Evolutionary conservation across 2,797 vertebrate species (phyloP), one percentile per base, ranked within the genome.

Genomic region (Sardinella longiceps): DNA sequence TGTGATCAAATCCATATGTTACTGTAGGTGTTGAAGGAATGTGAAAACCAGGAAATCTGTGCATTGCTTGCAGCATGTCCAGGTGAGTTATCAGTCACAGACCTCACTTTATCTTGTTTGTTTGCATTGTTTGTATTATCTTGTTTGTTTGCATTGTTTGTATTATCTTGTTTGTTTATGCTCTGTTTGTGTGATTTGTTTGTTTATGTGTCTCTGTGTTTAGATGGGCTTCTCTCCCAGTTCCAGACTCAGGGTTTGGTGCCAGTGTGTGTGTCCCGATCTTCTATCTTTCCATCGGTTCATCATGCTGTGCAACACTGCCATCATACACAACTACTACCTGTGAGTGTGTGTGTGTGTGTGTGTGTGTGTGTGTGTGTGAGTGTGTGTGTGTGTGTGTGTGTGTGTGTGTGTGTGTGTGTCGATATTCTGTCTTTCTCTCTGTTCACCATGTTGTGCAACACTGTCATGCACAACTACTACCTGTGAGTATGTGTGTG

Each of bases 21-120:
- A n/a, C n/a, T n/a, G n/a, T n/a, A 97, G 97, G 93, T 97, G 91
- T 93, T 96, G 87, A 91, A 87, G 20, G 94, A 96, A 84, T 95
- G 96, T 91, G 90, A n/a, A 56, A 93, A 95, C 82, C 92, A 95
- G 80, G 95, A 95, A 90, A 94, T 96, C 86, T 70, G 93, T 0
- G 94, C 97, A 56, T 95, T 94, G 85, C 15, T 97, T 20, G 95
- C 94, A 0, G 88, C 93, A 23, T 97, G 97, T 85, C 85, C 89
- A 94, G 14, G 95, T 97, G 94, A 90, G 90, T 93, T 77, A 10
- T 58, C 37, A 43, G 23, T 63, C 81, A 85, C 86, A 39, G 43
- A 60, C 56, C 3, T 53, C 23, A 20, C 12, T 28, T 60, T n/a
- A n/a, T n/a, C n/a, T n/a, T 60, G 23, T 28, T 60, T 28, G 0